Base-by-base conservation (phyloP, 2,797 vertebrate species). In the Xenopus petersii region DNA sequence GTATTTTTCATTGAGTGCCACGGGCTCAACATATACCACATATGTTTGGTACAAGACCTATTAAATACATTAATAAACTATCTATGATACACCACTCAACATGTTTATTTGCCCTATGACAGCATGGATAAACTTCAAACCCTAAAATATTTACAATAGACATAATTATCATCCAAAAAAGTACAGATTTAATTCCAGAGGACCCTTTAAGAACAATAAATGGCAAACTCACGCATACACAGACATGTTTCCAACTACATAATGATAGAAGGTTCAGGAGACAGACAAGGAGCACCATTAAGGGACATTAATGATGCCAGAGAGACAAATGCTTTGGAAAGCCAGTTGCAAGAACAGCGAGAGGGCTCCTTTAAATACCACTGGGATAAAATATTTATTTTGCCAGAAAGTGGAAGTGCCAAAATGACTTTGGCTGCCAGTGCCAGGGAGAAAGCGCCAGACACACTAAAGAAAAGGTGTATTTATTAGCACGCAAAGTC, bases 401-500 rank as follows among this genome's bases (percentile, higher is more conserved):
- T 74, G 76, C 76, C 76, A 79, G 61, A 21, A 15, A 16, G 12
- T 59, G 21, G 13, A 46, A 49, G 24, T 70, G 66, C 77, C 77
- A 79, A 16, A 12, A 24, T 61, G 60, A 74, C 46, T 61, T 66
- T 47, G 8, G 65, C 5, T 51, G 26, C 68, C 30, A 48, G n/a
- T 58, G 59, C 66, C 60, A 74, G 54, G 16, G 13, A 51, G 68
- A 60, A 64, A 64, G 15, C n/a, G 54, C 66, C 71, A 72, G 48
- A 61, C 3, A 49, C 62, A 58, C 42, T 54, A 33, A 65, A 61
- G 55, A 55, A 13, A 21, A 63, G 64, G 64, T 64, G 62, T 63
- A 33, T 49, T 67, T 72, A 55, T 66, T 60, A 62, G 30, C 51
- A n/a, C n/a, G 3, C 13, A 67, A 56, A 67, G 48, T 48, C 70